Conservation (phyloP, 2,113 vertebrate species). For the Cheirogaleus medius region DNA sequence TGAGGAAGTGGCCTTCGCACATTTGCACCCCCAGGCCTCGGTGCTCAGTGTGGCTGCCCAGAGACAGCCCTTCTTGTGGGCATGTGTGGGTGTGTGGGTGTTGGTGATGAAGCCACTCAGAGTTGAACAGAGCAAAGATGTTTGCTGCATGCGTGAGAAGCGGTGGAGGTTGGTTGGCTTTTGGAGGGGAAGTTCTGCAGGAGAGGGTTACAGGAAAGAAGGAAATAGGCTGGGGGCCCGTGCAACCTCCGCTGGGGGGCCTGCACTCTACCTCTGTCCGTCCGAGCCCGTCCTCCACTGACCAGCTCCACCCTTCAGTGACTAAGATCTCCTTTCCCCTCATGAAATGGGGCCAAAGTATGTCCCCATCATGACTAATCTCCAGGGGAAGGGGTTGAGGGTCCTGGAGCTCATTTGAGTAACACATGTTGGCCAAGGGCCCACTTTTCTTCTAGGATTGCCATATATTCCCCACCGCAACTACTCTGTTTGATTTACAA, state of each 20-base stretch:
- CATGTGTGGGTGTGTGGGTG: slow-evolving; percentile 57
- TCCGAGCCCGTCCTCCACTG: background rate
- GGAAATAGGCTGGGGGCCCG: background rate
- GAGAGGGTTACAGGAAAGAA: background rate
- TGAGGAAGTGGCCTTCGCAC: background rate
- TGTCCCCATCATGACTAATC: background rate
- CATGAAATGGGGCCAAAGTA: background rate
- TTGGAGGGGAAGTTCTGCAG: background rate
- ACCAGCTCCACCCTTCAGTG: background rate
- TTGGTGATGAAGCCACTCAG: background rate
- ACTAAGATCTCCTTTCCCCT: background rate
- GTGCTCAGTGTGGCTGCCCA: background rate
- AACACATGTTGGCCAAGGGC: accelerated
- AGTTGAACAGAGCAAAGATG: background rate
- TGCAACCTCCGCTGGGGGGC: accelerated
- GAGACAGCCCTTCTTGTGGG: slow-evolving; percentile 27
- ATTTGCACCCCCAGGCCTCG: background rate
- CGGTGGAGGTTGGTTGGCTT: background rate
- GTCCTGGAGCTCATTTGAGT: background rate
- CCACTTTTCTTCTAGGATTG: background rate
- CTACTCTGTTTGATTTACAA: background rate
- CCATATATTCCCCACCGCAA: background rate
- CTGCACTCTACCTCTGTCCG: too few species aligned
- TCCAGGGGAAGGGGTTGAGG: background rate
- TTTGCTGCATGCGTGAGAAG: background rate